Evolutionary conservation across 2,888 invertebrate species (phyloP).

Genomic region (Augochlorella aurata): DNA sequence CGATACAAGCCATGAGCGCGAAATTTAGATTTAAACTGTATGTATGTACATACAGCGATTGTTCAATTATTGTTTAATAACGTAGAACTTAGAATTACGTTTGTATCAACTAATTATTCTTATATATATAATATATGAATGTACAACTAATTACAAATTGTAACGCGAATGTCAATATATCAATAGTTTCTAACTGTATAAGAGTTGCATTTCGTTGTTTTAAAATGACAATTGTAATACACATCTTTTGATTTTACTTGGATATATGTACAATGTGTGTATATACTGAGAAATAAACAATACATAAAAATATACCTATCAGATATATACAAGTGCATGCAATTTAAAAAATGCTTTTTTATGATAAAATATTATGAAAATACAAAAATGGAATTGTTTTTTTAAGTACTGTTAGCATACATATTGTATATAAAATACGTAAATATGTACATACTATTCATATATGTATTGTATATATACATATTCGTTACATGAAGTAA

Average conservation of each 20-base stretch:
- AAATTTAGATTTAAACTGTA: slow-evolving; percentile 36
- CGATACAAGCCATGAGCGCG: slow-evolving; percentile 20
- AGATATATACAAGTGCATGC: not conserved
- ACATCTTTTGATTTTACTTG: too few species aligned
- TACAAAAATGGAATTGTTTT: too few species aligned
- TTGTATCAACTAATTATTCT: not conserved
- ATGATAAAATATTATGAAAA: too few species aligned
- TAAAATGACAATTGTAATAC: not conserved
- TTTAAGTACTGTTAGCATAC: too few species aligned
- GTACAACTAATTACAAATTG: slow-evolving; percentile 1
- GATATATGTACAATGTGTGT: not conserved
- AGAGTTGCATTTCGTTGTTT: slow-evolving; percentile 9
- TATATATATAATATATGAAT: not conserved
- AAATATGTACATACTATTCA: too few species aligned
- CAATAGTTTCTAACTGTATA: too few species aligned
- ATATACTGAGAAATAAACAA: not conserved
- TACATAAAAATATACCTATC: not conserved
- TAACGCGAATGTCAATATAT: not conserved
- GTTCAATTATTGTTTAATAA: not conserved
- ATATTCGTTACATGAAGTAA: too few species aligned
- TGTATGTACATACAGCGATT: not conserved
- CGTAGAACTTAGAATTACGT: not conserved
- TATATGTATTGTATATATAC: too few species aligned
- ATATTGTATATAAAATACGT: too few species aligned
- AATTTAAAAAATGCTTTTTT: not conserved